Conservation (phyloP, 2,113 vertebrate genomes). For the Clinocottus analis region DNA sequence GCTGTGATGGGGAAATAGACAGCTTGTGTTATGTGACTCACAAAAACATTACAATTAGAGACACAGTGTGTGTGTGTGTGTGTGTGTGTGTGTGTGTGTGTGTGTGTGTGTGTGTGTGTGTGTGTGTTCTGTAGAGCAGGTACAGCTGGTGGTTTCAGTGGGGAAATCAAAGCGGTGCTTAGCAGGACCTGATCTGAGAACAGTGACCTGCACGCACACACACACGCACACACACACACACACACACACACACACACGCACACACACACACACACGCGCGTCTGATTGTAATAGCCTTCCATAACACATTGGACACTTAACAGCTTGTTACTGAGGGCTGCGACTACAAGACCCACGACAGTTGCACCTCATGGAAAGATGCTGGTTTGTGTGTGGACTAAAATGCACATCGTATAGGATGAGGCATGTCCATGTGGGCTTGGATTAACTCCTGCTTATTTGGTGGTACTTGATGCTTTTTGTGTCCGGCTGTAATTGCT, state of each 20-base stretch:
- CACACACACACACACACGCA: slow-evolving; percentile 20
- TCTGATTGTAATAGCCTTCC: slow-evolving; percentile 41
- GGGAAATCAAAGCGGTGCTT: slow-evolving; percentile 69
- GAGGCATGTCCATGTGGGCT: background rate
- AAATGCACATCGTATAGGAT: background rate
- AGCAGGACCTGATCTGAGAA: slow-evolving; percentile 63
- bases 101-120: slow-evolving; percentile 24
- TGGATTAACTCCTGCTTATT: slow-evolving; percentile 26
- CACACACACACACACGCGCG: slow-evolving; percentile 1
- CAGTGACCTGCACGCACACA: slow-evolving; percentile 34
- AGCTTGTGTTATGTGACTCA: slow-evolving; percentile 53
- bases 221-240: slow-evolving; percentile 3
- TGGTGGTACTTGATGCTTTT: slow-evolving; percentile 4
- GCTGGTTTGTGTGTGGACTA: background rate
- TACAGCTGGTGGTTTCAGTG: slow-evolving; percentile 70
- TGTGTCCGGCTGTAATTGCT: background rate
- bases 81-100: slow-evolving; percentile 17
- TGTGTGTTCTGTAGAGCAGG: slow-evolving; percentile 33
- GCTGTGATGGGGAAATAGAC: slow-evolving; percentile 55
- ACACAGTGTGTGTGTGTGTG: slow-evolving; percentile 22
- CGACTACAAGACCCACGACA: slow-evolving; percentile 14
- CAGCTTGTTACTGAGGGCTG: slow-evolving; percentile 31
- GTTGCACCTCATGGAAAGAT: slow-evolving; percentile 16
- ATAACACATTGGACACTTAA: slow-evolving; percentile 48
- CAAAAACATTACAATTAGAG: slow-evolving; percentile 66